Percentiles rank a stretch among this genome's conserved stretches.
Conservation (phyloP, 2,888 invertebrate genomes). For the Physocephala rufipes region DNA sequence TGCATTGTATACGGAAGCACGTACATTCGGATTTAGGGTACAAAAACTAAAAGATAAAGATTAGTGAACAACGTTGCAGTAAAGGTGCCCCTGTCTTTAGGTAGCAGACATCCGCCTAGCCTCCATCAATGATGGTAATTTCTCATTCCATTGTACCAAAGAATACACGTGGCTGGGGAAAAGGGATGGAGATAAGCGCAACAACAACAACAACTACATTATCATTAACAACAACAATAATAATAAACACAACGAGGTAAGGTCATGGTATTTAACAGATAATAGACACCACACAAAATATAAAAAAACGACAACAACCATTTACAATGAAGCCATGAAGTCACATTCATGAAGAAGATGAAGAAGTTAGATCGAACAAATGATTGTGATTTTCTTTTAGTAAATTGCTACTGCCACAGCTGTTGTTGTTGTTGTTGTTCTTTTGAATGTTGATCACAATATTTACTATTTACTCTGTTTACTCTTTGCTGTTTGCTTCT, state of each 20-base stretch:
- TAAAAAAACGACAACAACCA: background rate
- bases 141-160: too few species aligned
- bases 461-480: slow-evolving; percentile 16
- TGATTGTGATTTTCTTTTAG: background rate
- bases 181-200: background rate
- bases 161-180: too few species aligned
- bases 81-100: too few species aligned
- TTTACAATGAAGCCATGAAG: background rate
- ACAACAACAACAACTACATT: slow-evolving; percentile 6
- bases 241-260: background rate
- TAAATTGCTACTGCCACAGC: too few species aligned
- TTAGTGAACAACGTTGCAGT: too few species aligned
- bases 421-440: background rate
- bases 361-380: background rate
- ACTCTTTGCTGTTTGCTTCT: background rate
- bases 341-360: background rate
- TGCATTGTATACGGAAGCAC: too few species aligned
- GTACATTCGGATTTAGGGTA: too few species aligned
- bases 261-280: background rate
- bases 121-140: too few species aligned
- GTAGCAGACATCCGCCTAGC: too few species aligned
- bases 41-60: too few species aligned
- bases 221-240: slow-evolving; percentile 13
- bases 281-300: background rate
- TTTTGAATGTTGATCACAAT: slow-evolving; percentile 11